These are phyloP conservation scores for Lycaon pictus DNA, from an alignment of 2,113 vertebrate genomes.

Conservation along the genomic window DNA sequence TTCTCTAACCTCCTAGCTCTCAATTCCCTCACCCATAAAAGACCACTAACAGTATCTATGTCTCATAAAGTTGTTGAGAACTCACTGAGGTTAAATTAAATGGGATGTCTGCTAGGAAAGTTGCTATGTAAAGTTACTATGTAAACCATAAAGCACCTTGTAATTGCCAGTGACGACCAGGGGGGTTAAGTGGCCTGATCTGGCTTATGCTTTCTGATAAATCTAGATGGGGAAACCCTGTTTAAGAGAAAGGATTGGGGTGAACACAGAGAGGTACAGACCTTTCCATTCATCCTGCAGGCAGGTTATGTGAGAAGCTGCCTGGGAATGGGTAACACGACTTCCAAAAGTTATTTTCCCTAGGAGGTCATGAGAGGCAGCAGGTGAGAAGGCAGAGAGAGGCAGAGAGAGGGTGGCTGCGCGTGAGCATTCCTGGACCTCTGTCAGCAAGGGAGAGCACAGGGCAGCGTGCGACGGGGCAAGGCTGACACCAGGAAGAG, in stretches of 20 bases:
- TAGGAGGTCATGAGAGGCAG: not conserved
- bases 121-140: not conserved
- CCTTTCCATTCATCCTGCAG: slow-evolving; percentile 70
- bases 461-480: not conserved
- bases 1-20: not conserved
- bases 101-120: too few species aligned
- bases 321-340: slow-evolving; percentile 35
- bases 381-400: slow-evolving; percentile 76
- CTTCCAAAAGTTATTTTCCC: slow-evolving; percentile 73
- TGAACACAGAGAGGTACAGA: slow-evolving; percentile 66
- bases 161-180: not conserved
- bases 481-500: slow-evolving; percentile 26
- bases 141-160: not conserved
- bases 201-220: not conserved
- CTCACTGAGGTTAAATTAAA: not conserved
- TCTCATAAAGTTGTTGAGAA: not conserved
- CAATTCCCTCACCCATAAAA: not conserved
- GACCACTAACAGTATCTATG: not conserved
- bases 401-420: slow-evolving; percentile 63
- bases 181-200: not conserved
- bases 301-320: slow-evolving; percentile 57
- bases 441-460: slow-evolving; percentile 57
- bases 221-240: not conserved
- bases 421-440: slow-evolving; percentile 51
- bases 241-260: not conserved